Evolutionary conservation across 2,888 invertebrate genomes (phyloP).

Genomic region (Bibio marci): DNA sequence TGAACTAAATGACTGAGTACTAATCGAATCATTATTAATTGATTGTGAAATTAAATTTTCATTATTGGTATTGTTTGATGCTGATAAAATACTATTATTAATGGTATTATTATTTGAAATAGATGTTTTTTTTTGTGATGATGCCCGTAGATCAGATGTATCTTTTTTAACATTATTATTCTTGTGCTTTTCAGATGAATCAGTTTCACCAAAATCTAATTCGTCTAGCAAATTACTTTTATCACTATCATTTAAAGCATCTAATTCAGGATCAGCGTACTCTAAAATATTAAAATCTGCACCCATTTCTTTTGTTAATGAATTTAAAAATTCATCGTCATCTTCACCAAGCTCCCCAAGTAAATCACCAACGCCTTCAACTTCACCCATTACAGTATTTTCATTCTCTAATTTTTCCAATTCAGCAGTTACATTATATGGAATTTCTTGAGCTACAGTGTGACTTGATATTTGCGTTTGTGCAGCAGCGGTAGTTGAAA

Average conservation of each 20-base stretch:
- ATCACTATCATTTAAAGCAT: conserved; percentile 57
- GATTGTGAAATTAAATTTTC: too few species aligned
- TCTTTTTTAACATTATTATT: conserved; percentile 40
- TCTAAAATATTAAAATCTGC: conserved; percentile 90
- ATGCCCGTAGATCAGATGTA: conserved; percentile 2
- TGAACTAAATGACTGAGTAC: too few species aligned
- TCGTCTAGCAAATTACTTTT: conserved; percentile 77
- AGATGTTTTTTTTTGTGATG: neutral
- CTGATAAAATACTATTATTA: too few species aligned
- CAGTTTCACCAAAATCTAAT: conserved; percentile 63
- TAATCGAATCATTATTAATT: too few species aligned
- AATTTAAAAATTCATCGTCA: conserved; percentile 67
- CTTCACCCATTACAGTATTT: conserved; percentile 38
- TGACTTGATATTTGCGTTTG: too few species aligned
- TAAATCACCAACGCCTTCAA: conserved; percentile 58
- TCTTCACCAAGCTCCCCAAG: conserved; percentile 70
- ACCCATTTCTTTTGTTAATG: conserved; percentile 66
- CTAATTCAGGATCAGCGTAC: conserved; percentile 87
- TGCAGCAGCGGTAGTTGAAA: too few species aligned
- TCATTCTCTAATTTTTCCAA: conserved; percentile 49
- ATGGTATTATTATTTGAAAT: too few species aligned
- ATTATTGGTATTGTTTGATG: too few species aligned
- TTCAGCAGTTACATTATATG: conserved; percentile 49
- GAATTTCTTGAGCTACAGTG: conserved; percentile 39
- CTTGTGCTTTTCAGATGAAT: too few species aligned